Evolutionary conservation across 1,140 invertebrate genomes (phyloP), one percentile per base, ranked within the genome.

Genomic region (Pachyrhynchus sulphureomaculatus): DNA sequence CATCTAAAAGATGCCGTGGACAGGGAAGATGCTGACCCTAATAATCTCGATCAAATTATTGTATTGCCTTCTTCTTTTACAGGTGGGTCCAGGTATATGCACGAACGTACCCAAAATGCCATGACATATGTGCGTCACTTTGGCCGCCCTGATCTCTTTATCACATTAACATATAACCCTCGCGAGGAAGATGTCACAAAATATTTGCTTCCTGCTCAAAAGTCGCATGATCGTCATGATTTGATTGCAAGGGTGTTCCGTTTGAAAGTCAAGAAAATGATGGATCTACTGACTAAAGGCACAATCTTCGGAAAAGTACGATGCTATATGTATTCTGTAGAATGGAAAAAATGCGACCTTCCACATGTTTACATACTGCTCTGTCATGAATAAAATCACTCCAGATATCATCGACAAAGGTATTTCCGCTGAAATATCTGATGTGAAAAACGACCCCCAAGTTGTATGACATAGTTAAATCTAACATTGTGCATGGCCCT

Each of bases 401-500:
- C 29, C 29, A 32, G 29, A 32, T 32, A 32, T 5, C 12, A 12
- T 32, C 12, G 29, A 32, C 12, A 32, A 32, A 12, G 5, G 12
- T 12, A 32, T 32, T 6, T 12, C 39, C 5, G 18, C 17, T 15
- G 18, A 4, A 6, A 81, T 6, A 18, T 41, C 66, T 9, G 26
- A 64, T 10, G 13, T 66, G 55, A 74, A 67, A 59, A 69, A 59
- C 29, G 74, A 83, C n/a, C 71, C 74, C 69, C 53, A 18, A 55
- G 24, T 61, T 82, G 17, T 73, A 72, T 73, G 73, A 76, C 18
- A 70, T 77, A 56, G 66, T 79, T 9, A 76, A 24, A 4, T 75
- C 39, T 26, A 72, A 76, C 45, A 81, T 81, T 80, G 78, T 81
- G 48, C 81, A 83, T 76, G 59, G 73, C 55, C 44, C 63, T 74